Base-by-base conservation (phyloP, 2,888 invertebrate genomes). In the Pardosa pseudoannulata region DNA sequence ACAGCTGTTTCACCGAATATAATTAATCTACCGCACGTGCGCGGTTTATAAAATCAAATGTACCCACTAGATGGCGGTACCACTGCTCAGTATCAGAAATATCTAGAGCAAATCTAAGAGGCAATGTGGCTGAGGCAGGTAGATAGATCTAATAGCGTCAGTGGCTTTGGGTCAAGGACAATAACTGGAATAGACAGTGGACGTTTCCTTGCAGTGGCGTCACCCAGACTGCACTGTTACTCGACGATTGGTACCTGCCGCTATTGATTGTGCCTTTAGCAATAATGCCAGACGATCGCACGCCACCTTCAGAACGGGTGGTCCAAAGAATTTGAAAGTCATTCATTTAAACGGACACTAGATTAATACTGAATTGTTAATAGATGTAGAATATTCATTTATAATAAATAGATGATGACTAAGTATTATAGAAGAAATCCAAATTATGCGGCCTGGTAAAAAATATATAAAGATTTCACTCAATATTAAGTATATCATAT, bases 171-270 rank as follows among this genome's bases (percentile, higher is more conserved):
- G 83, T 83, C 83, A 83, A 83, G 83, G 83, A 72, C 83, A 83
- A 78, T 50, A 83, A 83, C 78, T 83, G 83, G 83, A 83, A 83
- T 83, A 78, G 83, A 78, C 83, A 83, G 83, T 78, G 83, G 78
- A 83, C 83, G 76, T 83, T 83, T 83, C 83, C 76, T 83, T 62
- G 67, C 83, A 67, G 50, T 65, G 83, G 83, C 83, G 83, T 72
- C 83, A 65, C 67, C 72, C 78, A 78, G 83, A 72, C 78, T 65
- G 65, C 76, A 83, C 78, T 64, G 75, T 76, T 82, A 56, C 36
- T 67, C 36, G 62, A 36, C 67, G 56, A 70, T 74, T 62, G 28
- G 65, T 29, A 64, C 50, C 50, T 83, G 32, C 28, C 73, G 31
- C 32, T 78, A 83, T 83, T 76, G 83, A 83, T 83, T 65, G 31